Evolutionary conservation across 2,797 vertebrate genomes (phyloP), one percentile per base, ranked within the genome.

Genomic region (Tenualosa ilisha): DNA sequence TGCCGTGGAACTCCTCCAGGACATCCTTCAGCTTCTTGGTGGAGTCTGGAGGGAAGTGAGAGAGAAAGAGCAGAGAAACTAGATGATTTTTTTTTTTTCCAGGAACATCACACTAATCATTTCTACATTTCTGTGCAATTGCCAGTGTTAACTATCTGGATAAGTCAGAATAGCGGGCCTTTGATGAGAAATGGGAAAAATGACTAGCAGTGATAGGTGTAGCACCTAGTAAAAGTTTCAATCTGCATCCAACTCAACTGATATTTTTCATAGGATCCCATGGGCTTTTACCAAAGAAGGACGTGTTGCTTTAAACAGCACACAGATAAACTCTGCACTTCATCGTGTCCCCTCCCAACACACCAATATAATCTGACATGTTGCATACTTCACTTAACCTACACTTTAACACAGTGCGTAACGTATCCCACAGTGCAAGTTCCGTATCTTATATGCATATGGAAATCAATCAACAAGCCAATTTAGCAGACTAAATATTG

Each of bases 1-100:
- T 95, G 17, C 96, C 95, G 0, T 96, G 95, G 92, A 99, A 98
- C 92, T 98, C 97, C 90, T 96, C 93, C 93, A 98, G 93, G 53
- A 98, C 97, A 91, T 99, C 97, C 92, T 98, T 98, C 87, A 98
- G 94, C 93, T 98, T 98, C 94, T 97, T 98, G 31, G 94, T 95
- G 82, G 97, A 98, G 94, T 98, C 97, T 98, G 91, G 75, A 20
- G 26, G 86, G 72, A 40, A 1, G 15, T 40, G 68, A 72, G 12
- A 20, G 11, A 46, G 51, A 83, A 24, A 49, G 37, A 81, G 20
- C 54, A 56, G 20, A 56, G 54, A 56, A 56, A 56, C 4, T 20
- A 50, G 22, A 46, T 68, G 59, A 31, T 51, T 51, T 51, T 12
- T 9, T 56, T 56, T 22, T 22, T 56, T 20, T 22, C 0, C 20